phyloP scores from a whole-genome alignment of 2,113 vertebrate genomes.

The Isichthys henryi region DNA sequence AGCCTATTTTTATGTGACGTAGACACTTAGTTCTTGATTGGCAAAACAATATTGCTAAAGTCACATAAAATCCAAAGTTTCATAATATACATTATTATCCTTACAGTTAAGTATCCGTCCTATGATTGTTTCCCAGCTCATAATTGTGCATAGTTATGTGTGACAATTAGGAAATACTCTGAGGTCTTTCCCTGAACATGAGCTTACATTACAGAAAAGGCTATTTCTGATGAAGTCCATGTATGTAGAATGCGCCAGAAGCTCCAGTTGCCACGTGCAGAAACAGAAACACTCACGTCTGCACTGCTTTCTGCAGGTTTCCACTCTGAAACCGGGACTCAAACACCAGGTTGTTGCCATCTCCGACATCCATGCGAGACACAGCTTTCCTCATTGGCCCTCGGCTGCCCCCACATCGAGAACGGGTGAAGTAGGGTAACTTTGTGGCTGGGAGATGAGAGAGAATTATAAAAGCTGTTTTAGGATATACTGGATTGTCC shows the following conservation, averaged over 20 bases:
- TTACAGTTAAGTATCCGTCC: neutral
- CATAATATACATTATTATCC: neutral
- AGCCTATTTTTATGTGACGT: neutral
- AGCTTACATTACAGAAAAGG: neutral
- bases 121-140: neutral
- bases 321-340: constrained; percentile 91
- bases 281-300: constrained; percentile 66
- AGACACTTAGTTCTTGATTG: neutral
- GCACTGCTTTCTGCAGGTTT: constrained; percentile 79
- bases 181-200: neutral
- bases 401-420: constrained; percentile 62
- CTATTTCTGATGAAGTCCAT: neutral
- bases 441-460: constrained; percentile 43
- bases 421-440: constrained; percentile 63
- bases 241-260: too few species aligned
- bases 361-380: constrained; percentile 30
- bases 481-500: neutral
- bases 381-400: constrained; percentile 45
- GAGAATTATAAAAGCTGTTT: neutral
- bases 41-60: neutral
- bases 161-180: neutral
- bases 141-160: neutral
- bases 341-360: constrained; percentile 67
- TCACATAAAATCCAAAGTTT: neutral
- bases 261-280: neutral